These are phyloP conservation scores for Palythoa caribaeorum DNA, from an alignment of 92 coral and sea anemone genomes.

Conservation along the genomic window DNA sequence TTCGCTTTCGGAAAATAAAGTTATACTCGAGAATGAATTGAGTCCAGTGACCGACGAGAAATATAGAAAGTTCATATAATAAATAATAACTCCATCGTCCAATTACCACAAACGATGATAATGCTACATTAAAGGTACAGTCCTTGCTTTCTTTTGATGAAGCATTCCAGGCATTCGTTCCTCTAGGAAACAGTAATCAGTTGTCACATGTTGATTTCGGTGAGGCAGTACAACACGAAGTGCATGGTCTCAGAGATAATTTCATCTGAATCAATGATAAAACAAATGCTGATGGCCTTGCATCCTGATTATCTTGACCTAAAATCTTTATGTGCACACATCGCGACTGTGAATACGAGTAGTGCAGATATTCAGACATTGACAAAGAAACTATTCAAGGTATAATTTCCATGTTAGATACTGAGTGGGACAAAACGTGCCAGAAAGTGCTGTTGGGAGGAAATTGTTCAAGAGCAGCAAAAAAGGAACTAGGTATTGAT, in stretches of 20 bases:
- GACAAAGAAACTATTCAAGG: slow-evolving; percentile 46
- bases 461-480: slow-evolving; percentile 33
- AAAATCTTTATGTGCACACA: slow-evolving; percentile 30
- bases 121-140: slow-evolving; percentile 46
- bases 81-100: slow-evolving; percentile 38
- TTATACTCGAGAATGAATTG: slow-evolving; percentile 24
- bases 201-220: slow-evolving; percentile 38
- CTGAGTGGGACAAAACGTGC: too few species aligned
- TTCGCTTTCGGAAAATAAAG: slow-evolving; percentile 41
- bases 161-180: slow-evolving; percentile 50
- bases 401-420: slow-evolving; percentile 15
- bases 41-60: slow-evolving; percentile 47
- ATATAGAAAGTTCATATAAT: slow-evolving; percentile 47
- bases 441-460: not conserved
- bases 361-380: slow-evolving; percentile 26
- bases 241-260: slow-evolving; percentile 42
- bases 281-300: slow-evolving; percentile 23
- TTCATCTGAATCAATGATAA: slow-evolving; percentile 33
- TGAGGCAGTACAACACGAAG: slow-evolving; percentile 36
- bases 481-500: slow-evolving; percentile 41
- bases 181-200: slow-evolving; percentile 37
- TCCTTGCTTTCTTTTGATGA: slow-evolving; percentile 40
- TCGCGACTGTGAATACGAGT: slow-evolving; percentile 20
- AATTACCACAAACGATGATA: slow-evolving; percentile 42
- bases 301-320: slow-evolving; percentile 43